phyloP scores from a whole-genome alignment of 2,113 vertebrate genomes.

The Sceloporus tristichus region DNA sequence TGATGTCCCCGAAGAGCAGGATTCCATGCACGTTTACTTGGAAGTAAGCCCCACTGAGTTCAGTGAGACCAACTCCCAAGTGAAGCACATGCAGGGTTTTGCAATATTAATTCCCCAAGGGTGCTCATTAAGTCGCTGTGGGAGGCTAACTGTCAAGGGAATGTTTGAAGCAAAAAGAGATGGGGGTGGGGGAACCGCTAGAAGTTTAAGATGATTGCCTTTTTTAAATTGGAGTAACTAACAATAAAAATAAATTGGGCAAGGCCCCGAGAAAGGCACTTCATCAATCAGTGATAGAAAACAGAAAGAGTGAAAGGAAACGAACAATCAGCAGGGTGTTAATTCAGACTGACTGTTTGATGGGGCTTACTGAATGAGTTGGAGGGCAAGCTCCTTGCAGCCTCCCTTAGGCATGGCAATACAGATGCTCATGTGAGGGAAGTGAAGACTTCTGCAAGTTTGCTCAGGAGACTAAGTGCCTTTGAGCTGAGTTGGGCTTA shows the following conservation, averaged over 20 bases:
- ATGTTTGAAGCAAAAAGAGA: neutral
- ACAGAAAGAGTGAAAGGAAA: constrained; percentile 53
- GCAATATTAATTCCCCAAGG: neutral
- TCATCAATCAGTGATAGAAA: constrained; percentile 55
- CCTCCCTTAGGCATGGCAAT: too few relatives aligned
- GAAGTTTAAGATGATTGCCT: neutral
- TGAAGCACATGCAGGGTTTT: neutral
- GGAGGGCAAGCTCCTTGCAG: neutral
- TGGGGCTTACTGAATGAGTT: too few relatives aligned
- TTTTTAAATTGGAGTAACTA: constrained; percentile 32
- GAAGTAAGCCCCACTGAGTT: too few relatives aligned
- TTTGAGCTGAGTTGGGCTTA: neutral
- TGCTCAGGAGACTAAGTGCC: neutral
- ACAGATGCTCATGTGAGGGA: neutral
- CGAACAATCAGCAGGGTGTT: constrained; percentile 47
- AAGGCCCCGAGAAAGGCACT: constrained; percentile 11
- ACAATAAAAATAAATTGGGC: constrained; percentile 53
- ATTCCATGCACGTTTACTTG: too few relatives aligned
- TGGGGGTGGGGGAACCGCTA: neutral
- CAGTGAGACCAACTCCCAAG: neutral
- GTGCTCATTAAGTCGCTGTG: neutral
- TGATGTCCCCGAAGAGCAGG: too few relatives aligned
- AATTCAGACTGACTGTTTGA: constrained; percentile 55
- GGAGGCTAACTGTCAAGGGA: neutral
- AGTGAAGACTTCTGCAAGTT: neutral